These are phyloP conservation scores for Phyto melanocephala DNA, from an alignment of 2,888 invertebrate genomes.

Conservation along the genomic window DNA sequence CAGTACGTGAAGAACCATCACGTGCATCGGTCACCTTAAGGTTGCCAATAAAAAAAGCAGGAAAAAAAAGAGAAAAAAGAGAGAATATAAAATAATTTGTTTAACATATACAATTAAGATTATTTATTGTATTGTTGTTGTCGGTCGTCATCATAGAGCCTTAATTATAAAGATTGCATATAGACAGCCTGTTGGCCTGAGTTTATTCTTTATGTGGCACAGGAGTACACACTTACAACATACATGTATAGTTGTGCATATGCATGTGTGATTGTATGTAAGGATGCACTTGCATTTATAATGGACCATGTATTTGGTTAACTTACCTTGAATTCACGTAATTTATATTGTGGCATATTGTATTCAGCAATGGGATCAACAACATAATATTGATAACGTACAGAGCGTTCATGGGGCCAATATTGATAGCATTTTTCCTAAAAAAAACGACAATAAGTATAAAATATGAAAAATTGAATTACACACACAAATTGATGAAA, in stretches of 20 bases:
- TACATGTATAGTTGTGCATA: not conserved
- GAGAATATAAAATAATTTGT: conserved; percentile 8
- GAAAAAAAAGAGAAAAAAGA: too few relatives aligned
- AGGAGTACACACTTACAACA: too few relatives aligned
- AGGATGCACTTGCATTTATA: not conserved
- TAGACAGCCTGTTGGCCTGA: not conserved
- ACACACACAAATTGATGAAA: not conserved
- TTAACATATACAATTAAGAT: conserved; percentile 31
- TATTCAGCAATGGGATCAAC: conserved; percentile 99
- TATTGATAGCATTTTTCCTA: conserved; percentile 99
- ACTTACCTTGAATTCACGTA: conserved; percentile 95
- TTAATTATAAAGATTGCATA: not conserved
- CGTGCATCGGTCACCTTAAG: conserved; percentile 94
- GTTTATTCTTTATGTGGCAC: too few relatives aligned
- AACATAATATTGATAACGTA: conserved; percentile 97
- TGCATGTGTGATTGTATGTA: not conserved
- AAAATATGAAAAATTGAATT: conserved; percentile 34
- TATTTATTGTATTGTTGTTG: conserved; percentile 20
- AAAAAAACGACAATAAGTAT: conserved; percentile 19
- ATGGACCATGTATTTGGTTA: not conserved
- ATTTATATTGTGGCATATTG: conserved; percentile 99
- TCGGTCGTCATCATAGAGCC: not conserved
- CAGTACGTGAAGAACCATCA: conserved; percentile 96
- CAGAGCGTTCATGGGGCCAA: conserved; percentile 99
- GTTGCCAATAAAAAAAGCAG: too few relatives aligned